Evolutionary conservation across 2,797 vertebrate genomes (phyloP).

Genomic region (Nannoperca obscura): DNA sequence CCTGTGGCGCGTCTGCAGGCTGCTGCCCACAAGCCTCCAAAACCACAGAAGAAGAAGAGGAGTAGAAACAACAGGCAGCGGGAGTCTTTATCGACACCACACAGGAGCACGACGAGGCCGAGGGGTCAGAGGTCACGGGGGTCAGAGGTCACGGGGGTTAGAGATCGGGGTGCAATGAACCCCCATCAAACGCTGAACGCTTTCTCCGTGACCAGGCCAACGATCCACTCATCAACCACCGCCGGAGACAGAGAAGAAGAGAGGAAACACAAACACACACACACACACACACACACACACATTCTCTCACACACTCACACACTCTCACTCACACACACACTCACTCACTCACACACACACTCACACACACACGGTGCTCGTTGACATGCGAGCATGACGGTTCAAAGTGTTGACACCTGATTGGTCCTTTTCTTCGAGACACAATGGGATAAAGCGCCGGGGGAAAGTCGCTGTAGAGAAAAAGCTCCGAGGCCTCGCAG

Average conservation of each 20-base stretch:
- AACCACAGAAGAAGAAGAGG: slow-evolving; percentile 9
- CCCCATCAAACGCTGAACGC: slow-evolving; percentile 20
- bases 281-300: slow-evolving; percentile 3
- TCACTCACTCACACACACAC: too few species aligned
- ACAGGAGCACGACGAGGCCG: slow-evolving; percentile 19
- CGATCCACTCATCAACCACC: slow-evolving; percentile 45
- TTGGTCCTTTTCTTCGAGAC: slow-evolving; percentile 42
- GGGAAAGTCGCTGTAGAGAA: too few species aligned
- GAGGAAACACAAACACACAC: neutral
- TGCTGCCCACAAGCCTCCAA: slow-evolving; percentile 23
- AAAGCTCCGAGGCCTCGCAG: slow-evolving; percentile 40
- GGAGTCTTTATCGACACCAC: slow-evolving; percentile 35
- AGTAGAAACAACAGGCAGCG: slow-evolving; percentile 30
- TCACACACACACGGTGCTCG: slow-evolving; percentile 13
- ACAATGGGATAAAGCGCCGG: slow-evolving; percentile 3
- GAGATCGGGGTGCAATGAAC: neutral
- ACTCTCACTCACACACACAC: too few species aligned
- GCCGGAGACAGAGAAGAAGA: neutral
- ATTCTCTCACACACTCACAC: neutral
- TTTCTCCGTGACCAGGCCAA: slow-evolving; percentile 31
- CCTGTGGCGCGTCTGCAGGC: slow-evolving; percentile 32
- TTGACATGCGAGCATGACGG: slow-evolving; percentile 36
- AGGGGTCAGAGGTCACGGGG: slow-evolving; percentile 26
- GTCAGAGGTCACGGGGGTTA: neutral
- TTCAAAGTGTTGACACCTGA: slow-evolving; percentile 42